These are phyloP conservation scores for Diphyllodes magnificus DNA, from an alignment of 2,113 vertebrate species.

Conservation along the genomic window DNA sequence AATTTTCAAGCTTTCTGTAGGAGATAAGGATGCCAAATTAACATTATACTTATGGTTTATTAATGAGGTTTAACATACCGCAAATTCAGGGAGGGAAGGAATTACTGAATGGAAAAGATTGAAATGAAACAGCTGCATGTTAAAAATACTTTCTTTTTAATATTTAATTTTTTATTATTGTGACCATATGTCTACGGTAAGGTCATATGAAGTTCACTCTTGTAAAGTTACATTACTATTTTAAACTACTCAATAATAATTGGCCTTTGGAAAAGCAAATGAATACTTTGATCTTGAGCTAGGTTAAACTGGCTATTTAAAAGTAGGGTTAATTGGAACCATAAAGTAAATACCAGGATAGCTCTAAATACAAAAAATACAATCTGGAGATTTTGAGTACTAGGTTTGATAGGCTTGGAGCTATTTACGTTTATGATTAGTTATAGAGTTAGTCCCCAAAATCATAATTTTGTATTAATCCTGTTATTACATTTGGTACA, in stretches of 20 bases:
- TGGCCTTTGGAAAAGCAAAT: slow-evolving; percentile 11
- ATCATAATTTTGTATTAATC: not conserved
- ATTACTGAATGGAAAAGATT: slow-evolving; percentile 17
- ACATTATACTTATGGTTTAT: not conserved
- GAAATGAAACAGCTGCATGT: slow-evolving; percentile 51
- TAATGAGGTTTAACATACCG: not conserved
- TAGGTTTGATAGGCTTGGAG: not conserved
- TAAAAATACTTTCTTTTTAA: slow-evolving; percentile 40
- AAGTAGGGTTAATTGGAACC: not conserved
- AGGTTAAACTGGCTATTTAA: not conserved
- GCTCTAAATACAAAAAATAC: not conserved
- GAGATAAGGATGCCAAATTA: not conserved
- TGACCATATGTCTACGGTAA: slow-evolving; percentile 13
- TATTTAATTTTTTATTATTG: slow-evolving; percentile 45
- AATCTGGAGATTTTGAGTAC: not conserved
- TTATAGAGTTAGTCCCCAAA: not conserved
- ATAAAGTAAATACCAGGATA: not conserved
- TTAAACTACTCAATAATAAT: slow-evolving; percentile 46
- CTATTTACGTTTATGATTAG: not conserved
- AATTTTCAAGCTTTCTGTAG: not conserved
- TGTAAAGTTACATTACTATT: slow-evolving; percentile 43
- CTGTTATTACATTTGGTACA: not conserved
- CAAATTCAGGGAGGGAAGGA: not conserved
- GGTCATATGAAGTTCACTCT: slow-evolving; percentile 51
- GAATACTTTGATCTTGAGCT: slow-evolving; percentile 37